Conservation (phyloP, 2,888 invertebrate genomes). For the Cryptocheilus praepositus region DNA sequence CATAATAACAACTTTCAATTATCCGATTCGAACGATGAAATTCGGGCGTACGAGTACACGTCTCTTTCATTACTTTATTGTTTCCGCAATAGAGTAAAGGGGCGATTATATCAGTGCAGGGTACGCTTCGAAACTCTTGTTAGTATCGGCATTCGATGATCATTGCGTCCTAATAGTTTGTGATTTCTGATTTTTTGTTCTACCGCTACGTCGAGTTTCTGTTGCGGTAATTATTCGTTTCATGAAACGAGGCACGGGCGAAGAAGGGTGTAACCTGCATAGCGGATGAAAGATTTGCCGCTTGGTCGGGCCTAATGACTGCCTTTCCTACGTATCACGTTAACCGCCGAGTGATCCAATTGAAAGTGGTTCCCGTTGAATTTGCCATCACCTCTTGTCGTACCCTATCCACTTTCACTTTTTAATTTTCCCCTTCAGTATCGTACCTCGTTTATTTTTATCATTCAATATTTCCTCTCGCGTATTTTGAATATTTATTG, state of each 20-base stretch:
- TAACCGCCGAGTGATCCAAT: slow-evolving; percentile 25
- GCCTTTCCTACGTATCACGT: slow-evolving; percentile 14
- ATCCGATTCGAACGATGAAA: too few relatives aligned
- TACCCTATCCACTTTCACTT: slow-evolving; percentile 6
- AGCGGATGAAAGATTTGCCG: slow-evolving; percentile 23
- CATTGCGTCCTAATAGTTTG: too few relatives aligned
- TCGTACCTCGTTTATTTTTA: not conserved
- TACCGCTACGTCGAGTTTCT: not conserved
- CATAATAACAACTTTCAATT: too few relatives aligned
- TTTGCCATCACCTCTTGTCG: not conserved
- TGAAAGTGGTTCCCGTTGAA: slow-evolving; percentile 4
- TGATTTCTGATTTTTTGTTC: too few relatives aligned
- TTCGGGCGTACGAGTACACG: too few relatives aligned
- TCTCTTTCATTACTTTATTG: not conserved
- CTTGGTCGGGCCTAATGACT: slow-evolving; percentile 25
- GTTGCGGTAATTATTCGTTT: slow-evolving; percentile 20
- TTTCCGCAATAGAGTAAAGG: too few relatives aligned
- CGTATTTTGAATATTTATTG: too few relatives aligned
- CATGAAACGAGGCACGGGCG: not conserved
- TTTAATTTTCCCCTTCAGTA: not conserved
- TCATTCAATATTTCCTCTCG: too few relatives aligned
- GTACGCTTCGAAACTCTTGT: too few relatives aligned
- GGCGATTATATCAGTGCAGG: too few relatives aligned
- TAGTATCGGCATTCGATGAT: too few relatives aligned
- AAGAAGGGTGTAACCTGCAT: slow-evolving; percentile 1